Conservation (phyloP, 1,140 invertebrate genomes). For the Aphaenogaster ashmeadi region DNA sequence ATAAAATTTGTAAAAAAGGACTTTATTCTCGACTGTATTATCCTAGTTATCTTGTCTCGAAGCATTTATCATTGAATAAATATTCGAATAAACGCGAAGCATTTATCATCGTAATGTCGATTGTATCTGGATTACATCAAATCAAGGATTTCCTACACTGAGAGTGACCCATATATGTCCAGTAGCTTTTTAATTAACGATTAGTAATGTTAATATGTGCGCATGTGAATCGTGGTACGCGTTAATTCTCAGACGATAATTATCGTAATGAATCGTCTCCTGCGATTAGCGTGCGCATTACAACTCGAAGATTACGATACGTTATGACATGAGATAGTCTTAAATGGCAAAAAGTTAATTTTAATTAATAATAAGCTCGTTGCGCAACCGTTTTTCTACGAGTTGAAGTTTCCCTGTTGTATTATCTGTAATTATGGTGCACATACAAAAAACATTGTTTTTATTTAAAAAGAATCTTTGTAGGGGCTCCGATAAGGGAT, state of each 20-base stretch:
- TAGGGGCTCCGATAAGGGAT: no score
- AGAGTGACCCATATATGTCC: not conserved
- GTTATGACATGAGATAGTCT: not conserved
- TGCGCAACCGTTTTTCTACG: not conserved
- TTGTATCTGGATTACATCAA: slow-evolving; percentile 3
- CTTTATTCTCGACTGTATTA: slow-evolving; percentile 13
- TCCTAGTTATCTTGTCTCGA: not conserved
- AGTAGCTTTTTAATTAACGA: slow-evolving; percentile 21
- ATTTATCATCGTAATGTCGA: not conserved
- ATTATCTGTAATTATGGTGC: not conserved
- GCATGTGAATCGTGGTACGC: not conserved
- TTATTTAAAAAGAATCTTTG: not conserved
- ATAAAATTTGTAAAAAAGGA: not conserved
- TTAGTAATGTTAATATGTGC: slow-evolving; percentile 32
- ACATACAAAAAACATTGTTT: not conserved
- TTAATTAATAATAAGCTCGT: slow-evolving; percentile 11
- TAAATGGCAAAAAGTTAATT: slow-evolving; percentile 15
- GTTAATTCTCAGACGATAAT: slow-evolving; percentile 13
- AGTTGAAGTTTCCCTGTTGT: not conserved
- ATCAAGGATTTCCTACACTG: slow-evolving; percentile 4
- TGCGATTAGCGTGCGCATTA: not conserved
- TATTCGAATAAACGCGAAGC: not conserved
- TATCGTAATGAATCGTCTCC: not conserved
- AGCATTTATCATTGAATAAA: not conserved
- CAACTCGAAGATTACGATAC: not conserved